Base-by-base conservation (phyloP, 2,113 vertebrate genomes). In the Tauraco erythrolophus region DNA sequence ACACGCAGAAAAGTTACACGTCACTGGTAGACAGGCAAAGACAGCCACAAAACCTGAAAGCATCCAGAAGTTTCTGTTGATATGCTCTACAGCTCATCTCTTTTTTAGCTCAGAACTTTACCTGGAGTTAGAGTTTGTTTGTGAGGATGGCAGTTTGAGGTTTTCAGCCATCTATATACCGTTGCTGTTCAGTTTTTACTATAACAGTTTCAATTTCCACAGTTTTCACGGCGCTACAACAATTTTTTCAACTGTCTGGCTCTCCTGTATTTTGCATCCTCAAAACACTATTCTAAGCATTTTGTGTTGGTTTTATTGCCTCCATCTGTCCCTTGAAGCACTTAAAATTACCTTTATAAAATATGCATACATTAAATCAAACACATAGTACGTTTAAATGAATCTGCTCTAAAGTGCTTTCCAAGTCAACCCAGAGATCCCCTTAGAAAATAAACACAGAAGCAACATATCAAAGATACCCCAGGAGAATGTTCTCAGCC, bases 321-420 rank as follows among this genome's bases (percentile, higher is more conserved):
- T 86, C 50, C 33, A 12, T 84, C 54, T 88, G 71, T 91, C 58
- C 68, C 79, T 41, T 75, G 46, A 85, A 90, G 79, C 75, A 89
- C 69, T 96, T 94, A 70, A 90, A 88, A 92, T 75, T 93, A 48
- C 58, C 39, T 77, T 91, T 92, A 70, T 70, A 51, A 95, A 93
- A 89, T 75, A 91, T 64, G 65, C 37, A 43, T 75, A 62, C 39
- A 11, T 33, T 94, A 86, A 82, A 83, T 94, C 50, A 77, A 87
- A 43, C 22, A 78, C 41, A 46, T n/a, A 70, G 45, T 87, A 39
- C 57, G 41, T 93, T 75, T 78, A 61, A 89, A 43, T 62, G 43
- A 71, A 51, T 75, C 27, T 94, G 35, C 33, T 95, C 46, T 80
- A 43, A 82, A 74, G 46, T 77, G 46, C 41, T 84, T 95, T 83